A percentile compares a stretch with the other conserved stretches of the same genome.
Evolutionary conservation across 2,113 vertebrate species (phyloP).

Genomic region (Motacilla tschutschensis): DNA sequence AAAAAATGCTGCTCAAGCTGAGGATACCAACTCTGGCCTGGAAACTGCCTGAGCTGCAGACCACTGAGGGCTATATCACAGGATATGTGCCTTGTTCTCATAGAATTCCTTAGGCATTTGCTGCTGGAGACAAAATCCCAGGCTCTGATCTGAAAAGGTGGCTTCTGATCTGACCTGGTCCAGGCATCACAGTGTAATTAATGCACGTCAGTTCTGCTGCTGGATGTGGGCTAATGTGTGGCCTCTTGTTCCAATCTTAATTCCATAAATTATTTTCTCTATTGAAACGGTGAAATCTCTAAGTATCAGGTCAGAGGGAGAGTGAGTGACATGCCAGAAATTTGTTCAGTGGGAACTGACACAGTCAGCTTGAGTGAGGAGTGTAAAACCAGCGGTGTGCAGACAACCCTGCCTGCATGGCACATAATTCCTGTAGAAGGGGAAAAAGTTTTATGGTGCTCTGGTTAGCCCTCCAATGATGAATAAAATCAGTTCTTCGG

Average conservation of each 20-base stretch:
- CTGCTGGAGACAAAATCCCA: neutral
- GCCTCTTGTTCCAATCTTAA: neutral
- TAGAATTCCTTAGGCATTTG: neutral
- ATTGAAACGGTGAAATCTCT: neutral
- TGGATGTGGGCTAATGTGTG: neutral
- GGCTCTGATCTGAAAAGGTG: neutral
- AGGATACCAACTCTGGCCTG: neutral
- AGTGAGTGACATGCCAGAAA: neutral
- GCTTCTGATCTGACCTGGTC: neutral
- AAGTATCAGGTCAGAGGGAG: neutral
- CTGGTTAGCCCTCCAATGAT: neutral
- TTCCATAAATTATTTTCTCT: neutral
- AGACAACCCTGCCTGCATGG: neutral
- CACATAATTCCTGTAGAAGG: neutral
- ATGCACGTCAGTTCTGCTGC: neutral
- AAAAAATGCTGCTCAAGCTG: neutral
- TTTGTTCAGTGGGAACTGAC: neutral
- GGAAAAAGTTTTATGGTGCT: neutral
- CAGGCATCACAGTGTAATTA: neutral
- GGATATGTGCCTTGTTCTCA: neutral
- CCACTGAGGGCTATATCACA: neutral
- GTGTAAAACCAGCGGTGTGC: constrained; percentile 4
- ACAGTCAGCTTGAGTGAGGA: neutral
- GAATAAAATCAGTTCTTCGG: neutral
- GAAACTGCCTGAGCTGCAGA: neutral